Base-by-base conservation (phyloP, 2,797 vertebrate species). In the Hephaestus fuliginosus region DNA sequence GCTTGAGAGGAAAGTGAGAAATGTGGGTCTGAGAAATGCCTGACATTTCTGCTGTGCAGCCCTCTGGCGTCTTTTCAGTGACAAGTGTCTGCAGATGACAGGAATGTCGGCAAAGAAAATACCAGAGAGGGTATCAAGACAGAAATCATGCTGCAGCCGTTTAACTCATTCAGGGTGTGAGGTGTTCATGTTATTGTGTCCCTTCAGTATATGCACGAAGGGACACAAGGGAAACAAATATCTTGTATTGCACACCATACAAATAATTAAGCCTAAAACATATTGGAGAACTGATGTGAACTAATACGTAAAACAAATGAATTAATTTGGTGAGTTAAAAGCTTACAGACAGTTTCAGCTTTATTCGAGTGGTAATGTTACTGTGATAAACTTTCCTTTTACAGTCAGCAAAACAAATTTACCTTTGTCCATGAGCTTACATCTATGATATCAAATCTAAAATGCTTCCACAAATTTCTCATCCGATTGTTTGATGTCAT, bases 1-100 rank as follows among this genome's bases (percentile, higher is more conserved):
- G 64, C 81, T 85, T 80, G 15, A 77, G 39, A 82, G 52, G 78
- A 78, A 84, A 62, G 53, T 53, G 56, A 67, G 60, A 89, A 70
- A 82, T 58, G 49, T 48, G 58, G 56, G 69, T 75, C 62, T 86
- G 74, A 82, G 84, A 85, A 81, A 84, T 71, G 86, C 60, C 70
- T 73, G 84, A 69, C 71, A 82, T 86, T 82, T 85, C 65, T 84
- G 78, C 58, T 41, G 2, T 43, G 10, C 63, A 75, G 39, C 49
- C 70, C 53, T 70, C 72, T 81, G 85, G 68, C 25, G 0, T 84
- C 60, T 51, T 78, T 68, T 67, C 61, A 76, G 41, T 70, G 70
- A 70, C 86, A 79, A 84, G 81, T 74, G 67, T 79, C 78, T 80
- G 2, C 61, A 78, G 84, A 85, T 88, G 89, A 92, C 89, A 83